Base-by-base conservation (phyloP, 2,113 vertebrate genomes). In the Callionymus lyra region DNA sequence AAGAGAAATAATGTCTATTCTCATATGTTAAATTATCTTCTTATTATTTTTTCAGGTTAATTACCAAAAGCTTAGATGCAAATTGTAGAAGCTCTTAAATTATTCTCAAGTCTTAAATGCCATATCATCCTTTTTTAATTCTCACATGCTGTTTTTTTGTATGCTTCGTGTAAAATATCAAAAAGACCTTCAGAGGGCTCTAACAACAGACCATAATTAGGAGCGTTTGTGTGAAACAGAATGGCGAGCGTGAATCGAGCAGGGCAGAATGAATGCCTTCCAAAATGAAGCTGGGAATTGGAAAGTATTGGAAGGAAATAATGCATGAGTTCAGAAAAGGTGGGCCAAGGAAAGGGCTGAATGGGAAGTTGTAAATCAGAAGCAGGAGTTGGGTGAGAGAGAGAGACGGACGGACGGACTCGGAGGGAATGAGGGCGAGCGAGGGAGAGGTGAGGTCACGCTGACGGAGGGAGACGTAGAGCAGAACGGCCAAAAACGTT, bases 351-450 rank as follows among this genome's bases (percentile, higher is more conserved):
- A 63, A 70, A 70, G 43, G 52, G 51, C 33, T 36, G 47, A 61
- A 60, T 31, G 47, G 47, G 53, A 65, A 50, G 73, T 56, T 61
- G 72, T 79, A 80, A 79, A 80, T 80, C 70, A 78, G 70, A 66
- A 53, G 35, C 37, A 47, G 54, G 65, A 67, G 63, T 76, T 40
- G 32, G 69, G 42, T 71, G 65, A 53, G 70, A 71, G 63, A 57
- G 59, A 72, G 55, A 63, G 62, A 66, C 64, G 68, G 74, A 68
- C 76, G 69, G 78, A 76, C 72, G 76, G 75, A 27, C 21, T 65
- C 63, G 59, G 68, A 63, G 59, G 70, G 57, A 74, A n/a, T n/a
- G n/a, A n/a, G n/a, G n/a, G 76, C 67, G 59, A 68, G 73, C 61
- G 58, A 63, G 53, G 57, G 59, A 67, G 33, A 17, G 42, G 42